Evolutionary conservation across 2,888 invertebrate species (phyloP).

Genomic region (Coenonympha glycerion): DNA sequence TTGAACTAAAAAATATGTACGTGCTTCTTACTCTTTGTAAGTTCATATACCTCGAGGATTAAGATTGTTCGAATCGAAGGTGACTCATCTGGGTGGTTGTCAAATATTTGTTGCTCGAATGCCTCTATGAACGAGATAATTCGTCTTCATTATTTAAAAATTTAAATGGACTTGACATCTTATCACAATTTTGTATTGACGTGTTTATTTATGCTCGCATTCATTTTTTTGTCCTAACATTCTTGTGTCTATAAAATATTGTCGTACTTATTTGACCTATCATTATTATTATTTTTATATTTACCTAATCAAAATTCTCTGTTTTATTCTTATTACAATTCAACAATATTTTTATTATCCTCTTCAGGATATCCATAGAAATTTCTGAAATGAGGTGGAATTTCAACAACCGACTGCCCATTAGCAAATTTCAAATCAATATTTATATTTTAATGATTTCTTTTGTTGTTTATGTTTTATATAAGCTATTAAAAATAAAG

Average conservation of each 20-base stretch:
- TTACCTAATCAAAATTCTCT: too few species aligned
- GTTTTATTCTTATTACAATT: too few species aligned
- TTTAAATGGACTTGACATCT: constrained; percentile 20
- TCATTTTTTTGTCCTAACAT: neutral
- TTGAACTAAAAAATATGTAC: constrained; percentile 35
- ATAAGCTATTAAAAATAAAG: too few species aligned
- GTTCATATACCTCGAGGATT: constrained; percentile 49
- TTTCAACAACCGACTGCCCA: too few species aligned
- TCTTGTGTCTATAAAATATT: too few species aligned
- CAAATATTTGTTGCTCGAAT: constrained; percentile 41
- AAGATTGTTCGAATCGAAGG: constrained; percentile 40
- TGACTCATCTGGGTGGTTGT: constrained; percentile 49
- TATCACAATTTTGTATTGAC: constrained; percentile 13
- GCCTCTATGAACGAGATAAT: constrained; percentile 29
- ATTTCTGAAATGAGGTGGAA: too few species aligned
- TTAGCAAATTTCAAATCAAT: too few species aligned
- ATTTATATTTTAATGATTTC: too few species aligned
- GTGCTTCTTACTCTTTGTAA: constrained; percentile 42
- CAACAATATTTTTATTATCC: too few species aligned
- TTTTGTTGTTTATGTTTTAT: neutral
- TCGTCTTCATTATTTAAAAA: constrained; percentile 22
- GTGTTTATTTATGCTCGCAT: neutral
- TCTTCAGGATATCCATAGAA: too few species aligned
- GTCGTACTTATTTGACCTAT: too few species aligned
- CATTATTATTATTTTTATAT: too few species aligned